A percentile compares a stretch with the other conserved stretches of the same genome.
Conservation (phyloP, 2,797 vertebrate species). For the Gadopsis marmoratus region DNA sequence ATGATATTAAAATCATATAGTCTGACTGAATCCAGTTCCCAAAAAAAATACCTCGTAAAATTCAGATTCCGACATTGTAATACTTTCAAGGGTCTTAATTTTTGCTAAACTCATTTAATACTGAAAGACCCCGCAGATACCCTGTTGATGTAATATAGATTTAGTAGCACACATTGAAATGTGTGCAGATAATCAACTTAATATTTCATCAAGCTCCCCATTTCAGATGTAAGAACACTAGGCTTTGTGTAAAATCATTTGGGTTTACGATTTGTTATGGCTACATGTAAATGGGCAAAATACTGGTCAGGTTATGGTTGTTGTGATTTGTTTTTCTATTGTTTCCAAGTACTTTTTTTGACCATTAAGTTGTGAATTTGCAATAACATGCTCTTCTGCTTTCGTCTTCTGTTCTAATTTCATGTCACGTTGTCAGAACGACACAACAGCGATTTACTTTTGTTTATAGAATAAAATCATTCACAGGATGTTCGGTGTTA, state of each 20-base stretch:
- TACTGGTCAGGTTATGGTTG: neutral
- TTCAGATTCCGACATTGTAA: no score
- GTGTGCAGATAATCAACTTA: neutral
- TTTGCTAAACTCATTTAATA: no score
- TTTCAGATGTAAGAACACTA: neutral
- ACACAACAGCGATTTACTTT: conserved; percentile 12
- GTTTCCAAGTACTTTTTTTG: neutral
- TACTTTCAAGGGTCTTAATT: no score
- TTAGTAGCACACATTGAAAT: neutral
- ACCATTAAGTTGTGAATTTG: neutral
- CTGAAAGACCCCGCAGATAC: no score
- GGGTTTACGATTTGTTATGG: neutral
- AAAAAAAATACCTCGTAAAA: no score
- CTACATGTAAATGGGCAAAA: neutral
- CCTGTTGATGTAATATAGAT: neutral
- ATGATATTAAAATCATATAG: no score
- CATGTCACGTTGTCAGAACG: neutral
- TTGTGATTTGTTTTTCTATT: neutral
- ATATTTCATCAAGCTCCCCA: neutral
- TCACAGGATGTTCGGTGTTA: neutral
- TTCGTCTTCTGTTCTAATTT: neutral
- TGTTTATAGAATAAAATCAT: conserved; percentile 44
- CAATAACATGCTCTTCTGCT: neutral
- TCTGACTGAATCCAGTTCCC: no score
- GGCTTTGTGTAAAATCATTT: neutral